Conservation (phyloP, 2,888 invertebrate genomes). For the Hirtodrosophila duncani region DNA sequence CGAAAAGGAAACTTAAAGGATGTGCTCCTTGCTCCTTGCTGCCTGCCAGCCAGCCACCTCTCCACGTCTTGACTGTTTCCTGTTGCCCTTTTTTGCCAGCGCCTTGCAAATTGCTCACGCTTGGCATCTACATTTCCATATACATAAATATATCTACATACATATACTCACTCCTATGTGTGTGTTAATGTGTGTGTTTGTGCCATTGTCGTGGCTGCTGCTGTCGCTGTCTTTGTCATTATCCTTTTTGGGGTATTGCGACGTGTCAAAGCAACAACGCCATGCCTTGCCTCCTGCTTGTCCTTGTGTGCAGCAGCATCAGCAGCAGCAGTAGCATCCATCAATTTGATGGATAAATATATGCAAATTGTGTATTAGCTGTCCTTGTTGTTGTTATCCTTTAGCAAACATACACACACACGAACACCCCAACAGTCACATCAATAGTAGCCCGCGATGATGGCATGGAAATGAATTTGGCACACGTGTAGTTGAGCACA, state of each 20-base stretch:
- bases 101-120: constrained; percentile 71
- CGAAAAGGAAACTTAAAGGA: constrained; percentile 71
- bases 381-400: constrained; percentile 71
- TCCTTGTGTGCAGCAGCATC: constrained; percentile 50
- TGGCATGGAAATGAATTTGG: constrained; percentile 69
- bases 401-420: constrained; percentile 60
- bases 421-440: constrained; percentile 27
- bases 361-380: constrained; percentile 78
- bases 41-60: constrained; percentile 15
- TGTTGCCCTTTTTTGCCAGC: constrained; percentile 68
- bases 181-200: constrained; percentile 19
- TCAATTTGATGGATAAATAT: constrained; percentile 79
- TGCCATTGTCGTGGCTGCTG: constrained; percentile 62
- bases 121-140: constrained; percentile 38
- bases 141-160: constrained; percentile 8
- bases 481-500: constrained; percentile 70
- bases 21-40: constrained; percentile 21
- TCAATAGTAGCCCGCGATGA: constrained; percentile 55
- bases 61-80: constrained; percentile 51
- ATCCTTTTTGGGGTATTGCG: constrained; percentile 74
- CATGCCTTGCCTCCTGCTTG: constrained; percentile 19
- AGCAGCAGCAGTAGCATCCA: constrained; percentile 78
- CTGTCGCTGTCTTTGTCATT: constrained; percentile 72
- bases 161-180: not conserved
- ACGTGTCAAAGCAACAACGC: constrained; percentile 74